Percentiles rank a stretch among this genome's conserved stretches.
Conservation (phyloP, 2,888 invertebrate genomes). For the Caprella mutica region DNA sequence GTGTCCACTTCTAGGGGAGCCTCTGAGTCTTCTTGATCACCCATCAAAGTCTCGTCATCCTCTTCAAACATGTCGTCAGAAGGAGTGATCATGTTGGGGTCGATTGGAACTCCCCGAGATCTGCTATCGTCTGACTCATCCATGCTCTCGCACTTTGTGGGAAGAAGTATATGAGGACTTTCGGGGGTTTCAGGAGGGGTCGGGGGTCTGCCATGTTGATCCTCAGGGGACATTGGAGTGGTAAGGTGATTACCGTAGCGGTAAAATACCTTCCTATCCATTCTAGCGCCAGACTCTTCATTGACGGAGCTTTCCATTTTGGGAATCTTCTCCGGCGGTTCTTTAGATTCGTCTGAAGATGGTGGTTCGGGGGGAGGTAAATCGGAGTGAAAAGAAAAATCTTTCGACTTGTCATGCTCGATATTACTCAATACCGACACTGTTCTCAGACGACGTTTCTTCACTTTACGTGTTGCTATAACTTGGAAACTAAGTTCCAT, state of each 20-base stretch:
- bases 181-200: conserved; percentile 29
- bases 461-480: conserved; percentile 25
- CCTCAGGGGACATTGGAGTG: conserved; percentile 13
- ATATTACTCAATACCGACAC: not conserved
- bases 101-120: not conserved
- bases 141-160: conserved; percentile 4
- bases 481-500: conserved; percentile 33
- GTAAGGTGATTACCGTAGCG: not conserved
- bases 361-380: conserved; percentile 2
- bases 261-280: not conserved
- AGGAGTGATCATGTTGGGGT: not conserved
- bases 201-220: conserved; percentile 23
- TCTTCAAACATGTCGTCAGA: not conserved
- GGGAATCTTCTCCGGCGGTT: conserved; percentile 27
- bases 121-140: not conserved
- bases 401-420: not conserved
- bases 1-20: conserved; percentile 32
- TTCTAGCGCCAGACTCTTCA: conserved; percentile 3
- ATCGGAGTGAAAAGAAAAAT: not conserved
- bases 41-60: conserved; percentile 15
- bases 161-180: not conserved
- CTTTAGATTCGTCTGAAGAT: conserved; percentile 6
- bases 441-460: conserved; percentile 15
- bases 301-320: conserved; percentile 8
- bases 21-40: conserved; percentile 32